These are phyloP conservation scores for Phylloscopus collybita DNA, from an alignment of 2,797 vertebrate genomes.

Conservation along the genomic window DNA sequence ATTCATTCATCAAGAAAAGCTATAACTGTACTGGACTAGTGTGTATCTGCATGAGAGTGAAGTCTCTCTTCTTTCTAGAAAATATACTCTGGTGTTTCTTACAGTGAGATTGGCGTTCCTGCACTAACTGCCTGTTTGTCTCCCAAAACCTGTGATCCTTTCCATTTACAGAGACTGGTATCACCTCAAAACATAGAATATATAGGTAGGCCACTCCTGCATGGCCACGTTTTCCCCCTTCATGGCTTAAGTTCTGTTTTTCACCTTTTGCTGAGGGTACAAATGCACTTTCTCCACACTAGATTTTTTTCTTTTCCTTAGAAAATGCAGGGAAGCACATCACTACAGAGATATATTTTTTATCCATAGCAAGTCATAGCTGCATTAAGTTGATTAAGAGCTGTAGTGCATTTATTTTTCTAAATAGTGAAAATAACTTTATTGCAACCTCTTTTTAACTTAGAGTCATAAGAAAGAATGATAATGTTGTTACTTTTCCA, in stretches of 20 bases:
- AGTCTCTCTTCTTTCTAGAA: neutral
- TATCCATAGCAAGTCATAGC: neutral
- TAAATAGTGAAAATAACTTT: neutral
- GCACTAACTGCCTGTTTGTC: neutral
- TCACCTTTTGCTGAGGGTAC: neutral
- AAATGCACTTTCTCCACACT: neutral
- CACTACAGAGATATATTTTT: neutral
- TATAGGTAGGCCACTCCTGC: neutral
- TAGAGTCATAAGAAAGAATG: neutral
- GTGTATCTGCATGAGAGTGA: neutral
- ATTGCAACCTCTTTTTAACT: neutral
- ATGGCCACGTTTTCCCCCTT: neutral
- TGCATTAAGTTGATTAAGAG: neutral
- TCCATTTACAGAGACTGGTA: neutral
- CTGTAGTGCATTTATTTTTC: neutral
- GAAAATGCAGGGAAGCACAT: neutral
- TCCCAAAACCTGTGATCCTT: neutral
- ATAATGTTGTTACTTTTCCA: neutral
- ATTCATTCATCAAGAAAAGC: neutral
- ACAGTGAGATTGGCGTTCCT: neutral
- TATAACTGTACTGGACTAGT: neutral
- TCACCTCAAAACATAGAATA: neutral
- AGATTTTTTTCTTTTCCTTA: neutral
- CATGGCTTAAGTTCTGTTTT: neutral
- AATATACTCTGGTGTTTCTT: neutral